Base-by-base conservation (phyloP, 2,797 vertebrate genomes). In the Capromys pilorides region DNA sequence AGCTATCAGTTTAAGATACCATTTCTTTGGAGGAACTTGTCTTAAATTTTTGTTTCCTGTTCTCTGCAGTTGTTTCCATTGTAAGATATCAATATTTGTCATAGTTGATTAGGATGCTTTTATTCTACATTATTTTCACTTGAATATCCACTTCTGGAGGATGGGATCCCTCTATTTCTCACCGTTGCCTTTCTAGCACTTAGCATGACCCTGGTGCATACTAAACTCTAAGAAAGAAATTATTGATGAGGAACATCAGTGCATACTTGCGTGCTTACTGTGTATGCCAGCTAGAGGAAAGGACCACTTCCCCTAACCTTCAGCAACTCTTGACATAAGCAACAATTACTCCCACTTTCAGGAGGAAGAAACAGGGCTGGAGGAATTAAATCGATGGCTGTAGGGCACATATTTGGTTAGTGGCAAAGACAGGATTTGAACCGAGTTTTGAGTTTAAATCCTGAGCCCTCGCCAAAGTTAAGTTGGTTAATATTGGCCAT, bases 401-500 rank as follows among this genome's bases (percentile, higher is more conserved):
- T 61, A 45, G 81, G 85, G 39, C 41, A 88, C 3, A 26, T 31
- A 36, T n/a, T 62, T 86, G 26, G 28, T 89, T 93, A 93, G 78
- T 62, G 82, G 59, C 31, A 92, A 83, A 91, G 75, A 86, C 14
- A 88, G 61, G 64, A 92, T 93, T 96, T 94, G 94, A 94, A 95
- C 36, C n/a, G 18, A 66, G 45, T 86, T 92, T 94, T 87, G 87
- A 80, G 57, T 57, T 94, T 73, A 71, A 80, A 12, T 84, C 21
- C 49, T 94, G 71, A 91, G 54, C 12, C 79, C 49, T 92, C 33
- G 73, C 75, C 33, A 82, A 90, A 90, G 57, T 26, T 45, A 77
- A 71, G 59, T 79, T 54, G 91, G 93, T 94, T 96, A 96, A 95
- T 96, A 82, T 79, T 94, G 80, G 85, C 78, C 26, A 82, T 86